These are phyloP conservation scores for Rhagologus leucostigma DNA, from an alignment of 2,113 vertebrate species.

Conservation along the genomic window DNA sequence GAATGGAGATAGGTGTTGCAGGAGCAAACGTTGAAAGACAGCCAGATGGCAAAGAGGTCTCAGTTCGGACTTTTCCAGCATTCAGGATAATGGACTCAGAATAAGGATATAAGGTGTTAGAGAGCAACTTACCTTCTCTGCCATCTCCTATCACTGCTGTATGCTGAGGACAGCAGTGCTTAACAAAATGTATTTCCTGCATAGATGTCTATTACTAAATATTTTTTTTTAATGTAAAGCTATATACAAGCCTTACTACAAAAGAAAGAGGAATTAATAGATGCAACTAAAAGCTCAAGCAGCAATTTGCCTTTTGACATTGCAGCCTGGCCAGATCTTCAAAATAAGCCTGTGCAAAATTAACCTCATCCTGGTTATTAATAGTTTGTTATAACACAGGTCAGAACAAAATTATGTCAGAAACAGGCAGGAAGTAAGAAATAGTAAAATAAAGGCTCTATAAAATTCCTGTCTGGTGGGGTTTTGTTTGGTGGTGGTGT, in stretches of 20 bases:
- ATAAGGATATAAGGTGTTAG: neutral
- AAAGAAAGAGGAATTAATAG: neutral
- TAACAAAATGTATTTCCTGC: neutral
- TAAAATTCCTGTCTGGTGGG: neutral
- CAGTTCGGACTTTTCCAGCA: neutral
- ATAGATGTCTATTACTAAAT: neutral
- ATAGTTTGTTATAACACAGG: neutral
- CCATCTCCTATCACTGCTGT: neutral
- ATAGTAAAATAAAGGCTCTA: neutral
- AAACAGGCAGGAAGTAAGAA: neutral
- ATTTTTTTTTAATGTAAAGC: neutral
- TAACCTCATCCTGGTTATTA: neutral
- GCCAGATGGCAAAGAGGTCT: conserved; percentile 4
- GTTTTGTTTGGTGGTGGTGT: neutral
- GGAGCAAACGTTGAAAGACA: neutral
- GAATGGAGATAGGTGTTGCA: neutral
- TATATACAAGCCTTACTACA: neutral
- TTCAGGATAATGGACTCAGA: neutral
- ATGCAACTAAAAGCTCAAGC: neutral
- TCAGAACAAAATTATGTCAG: neutral
- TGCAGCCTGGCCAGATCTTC: neutral
- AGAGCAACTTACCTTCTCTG: neutral
- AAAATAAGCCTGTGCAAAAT: neutral
- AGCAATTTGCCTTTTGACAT: neutral
- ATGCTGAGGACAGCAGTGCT: neutral